Base-by-base conservation (phyloP, 30 jellyfish, hydroid and myxozoan species). In the Turritopsis dohrnii region DNA sequence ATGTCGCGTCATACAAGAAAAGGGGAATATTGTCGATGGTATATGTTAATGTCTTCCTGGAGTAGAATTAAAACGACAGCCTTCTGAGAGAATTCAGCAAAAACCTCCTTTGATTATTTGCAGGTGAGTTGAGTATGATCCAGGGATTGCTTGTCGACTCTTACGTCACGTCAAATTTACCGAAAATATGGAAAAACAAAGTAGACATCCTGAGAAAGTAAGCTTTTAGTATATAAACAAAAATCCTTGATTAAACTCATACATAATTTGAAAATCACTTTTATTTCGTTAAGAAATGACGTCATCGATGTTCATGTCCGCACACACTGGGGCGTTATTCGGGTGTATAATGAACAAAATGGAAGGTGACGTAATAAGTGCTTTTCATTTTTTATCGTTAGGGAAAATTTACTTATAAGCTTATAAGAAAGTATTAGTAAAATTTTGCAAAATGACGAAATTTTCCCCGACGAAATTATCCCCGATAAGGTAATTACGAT, bases 281-380 rank as follows among this genome's bases (percentile, higher is more conserved):
- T 41, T 13, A 5, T 1, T 21, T 80, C 30, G 69, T 84, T 72
- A 20, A 90, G 97, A 75, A 75, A 84, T 31, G 87, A 81, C 24
- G 94, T 90, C 54, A 60, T 54, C 17, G 60, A 86, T 53, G 94
- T 90, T 9, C 87, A 86, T 73, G 66, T 90, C 16, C 86, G 97
- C 53, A 86, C 97, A n/a, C 91, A 90, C 60, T 90, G 95, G 95
- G 97, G 97, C 19, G 88, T 84, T 18, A 80, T 90, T 17, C 87
- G 96, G 23, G 53, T 89, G 21, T 71, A 90, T n/a, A 66, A 66
- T 18, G n/a, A n/a, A n/a, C 18, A 54, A 54, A 89, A 90, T 80
- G 65, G 77, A 53, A 83, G 89, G 97, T 90, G 81, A 81, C 27
- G 54, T 53, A 21, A 41, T 41, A 5, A 41, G 13, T 41, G 5